Evolutionary conservation across 2,113 vertebrate genomes (phyloP), one percentile per base, ranked within the genome.

Genomic region (Anolis sagrei): DNA sequence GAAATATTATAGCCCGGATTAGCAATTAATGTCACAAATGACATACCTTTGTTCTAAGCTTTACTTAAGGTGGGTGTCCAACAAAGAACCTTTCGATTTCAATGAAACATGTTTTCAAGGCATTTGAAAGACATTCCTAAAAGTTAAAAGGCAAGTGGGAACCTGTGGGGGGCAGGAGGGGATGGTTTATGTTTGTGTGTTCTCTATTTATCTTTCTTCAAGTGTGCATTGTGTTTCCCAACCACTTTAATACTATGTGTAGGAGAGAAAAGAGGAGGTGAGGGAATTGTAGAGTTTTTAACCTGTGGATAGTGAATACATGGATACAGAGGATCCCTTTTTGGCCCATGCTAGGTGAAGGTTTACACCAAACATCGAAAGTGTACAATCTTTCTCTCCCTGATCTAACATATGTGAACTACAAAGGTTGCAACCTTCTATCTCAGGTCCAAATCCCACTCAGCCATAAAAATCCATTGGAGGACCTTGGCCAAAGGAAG

Each of bases 1-100:
- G 93, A 95, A 95, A 94, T 93, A 89, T 84, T 95, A 89, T 91
- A 90, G 88, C 66, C 86, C 69, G 44, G 94, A 94, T 95, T 95
- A 95, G 72, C 82, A 94, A 90, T 95, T 95, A 94, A 88, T 94
- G 89, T 93, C 92, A 93, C 89, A 95, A 93, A 91, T 91, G 81
- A 51, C 66, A 86, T 84, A 1, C 5, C 76, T 87, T 93, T 93
- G 81, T 92, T 91, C 80, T 86, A 76, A 86, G 77, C 69, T 77
- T 83, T 92, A 36, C 68, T 91, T 86, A 92, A 93, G 89, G 92
- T 95, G 13, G 58, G 88, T 90, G 93, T 92, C 91, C 88, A 64
- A 76, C 82, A 73, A 82, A 82, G 79, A 92, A 89, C 82, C 48
- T 7, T 92, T 91, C 85, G 82, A 91, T 90, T 77, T 92, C 89